Evolutionary conservation across 2,888 invertebrate species (phyloP).

Genomic region (Andrena hattorfiana): DNA sequence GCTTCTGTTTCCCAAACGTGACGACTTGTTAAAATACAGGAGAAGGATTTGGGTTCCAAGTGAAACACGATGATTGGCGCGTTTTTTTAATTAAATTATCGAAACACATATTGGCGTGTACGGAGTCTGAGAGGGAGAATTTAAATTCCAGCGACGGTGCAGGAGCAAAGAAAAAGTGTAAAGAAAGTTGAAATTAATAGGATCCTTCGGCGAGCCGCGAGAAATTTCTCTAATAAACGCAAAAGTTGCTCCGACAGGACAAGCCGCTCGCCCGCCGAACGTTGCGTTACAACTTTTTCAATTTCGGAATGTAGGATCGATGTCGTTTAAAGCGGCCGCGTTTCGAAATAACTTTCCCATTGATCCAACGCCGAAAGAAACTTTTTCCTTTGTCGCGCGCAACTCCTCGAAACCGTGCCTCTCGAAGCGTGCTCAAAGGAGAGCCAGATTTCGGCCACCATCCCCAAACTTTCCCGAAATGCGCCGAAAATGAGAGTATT

Average conservation of each 20-base stretch:
- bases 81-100: too few relatives aligned
- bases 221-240: constrained; percentile 12
- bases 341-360: constrained; percentile 19
- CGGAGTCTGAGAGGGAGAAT: not conserved
- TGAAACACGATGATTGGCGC: too few relatives aligned
- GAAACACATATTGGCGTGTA: too few relatives aligned
- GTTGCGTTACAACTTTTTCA: constrained; percentile 25
- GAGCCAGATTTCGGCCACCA: constrained; percentile 14
- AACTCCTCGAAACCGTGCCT: not conserved
- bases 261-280: constrained; percentile 1
- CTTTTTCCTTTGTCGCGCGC: constrained; percentile 15
- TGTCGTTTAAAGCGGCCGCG: constrained; percentile 2
- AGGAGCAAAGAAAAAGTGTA: not conserved
- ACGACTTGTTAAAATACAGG: too few relatives aligned
- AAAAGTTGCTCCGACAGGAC: not conserved
- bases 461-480: constrained; percentile 32
- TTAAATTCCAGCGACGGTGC: not conserved
- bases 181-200: constrained; percentile 5
- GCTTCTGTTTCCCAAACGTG: too few relatives aligned
- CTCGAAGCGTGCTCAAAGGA: constrained; percentile 29
- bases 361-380: not conserved
- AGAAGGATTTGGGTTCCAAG: too few relatives aligned
- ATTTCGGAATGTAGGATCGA: constrained; percentile 10
- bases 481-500: constrained; percentile 38
- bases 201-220: not conserved